phyloP scores from a whole-genome alignment of 2,797 vertebrate species.

The Gallinago nigripennis region DNA sequence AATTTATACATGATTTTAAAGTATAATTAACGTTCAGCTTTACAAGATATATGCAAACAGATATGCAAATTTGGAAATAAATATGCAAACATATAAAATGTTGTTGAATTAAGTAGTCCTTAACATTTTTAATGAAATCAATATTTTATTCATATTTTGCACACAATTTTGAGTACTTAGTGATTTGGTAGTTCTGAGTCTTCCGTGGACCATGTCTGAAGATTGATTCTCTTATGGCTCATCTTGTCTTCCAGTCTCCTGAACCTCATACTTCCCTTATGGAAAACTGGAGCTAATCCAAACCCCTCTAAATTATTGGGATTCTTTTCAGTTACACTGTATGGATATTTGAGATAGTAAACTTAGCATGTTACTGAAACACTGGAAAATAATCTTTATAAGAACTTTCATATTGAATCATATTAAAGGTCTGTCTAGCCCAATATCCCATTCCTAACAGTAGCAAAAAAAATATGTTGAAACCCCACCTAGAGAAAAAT shows the following conservation, averaged over 20 bases:
- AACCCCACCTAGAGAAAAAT: background rate
- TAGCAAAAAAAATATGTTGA: background rate
- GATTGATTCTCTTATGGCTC: background rate
- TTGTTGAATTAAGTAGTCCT: constrained; percentile 85
- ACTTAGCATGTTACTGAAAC: background rate
- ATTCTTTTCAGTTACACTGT: background rate
- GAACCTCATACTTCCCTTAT: background rate
- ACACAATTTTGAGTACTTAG: constrained; percentile 77
- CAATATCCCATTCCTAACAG: background rate
- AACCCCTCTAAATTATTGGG: background rate
- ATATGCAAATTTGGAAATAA: constrained; percentile 85
- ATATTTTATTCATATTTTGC: constrained; percentile 86
- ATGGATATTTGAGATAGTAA: background rate
- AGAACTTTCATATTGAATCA: background rate
- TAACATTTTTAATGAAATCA: constrained; percentile 87
- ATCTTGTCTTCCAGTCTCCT: background rate
- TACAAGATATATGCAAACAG: constrained; percentile 87
- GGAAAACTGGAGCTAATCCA: background rate
- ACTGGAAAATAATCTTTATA: background rate
- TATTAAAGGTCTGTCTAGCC: background rate
- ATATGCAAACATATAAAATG: constrained; percentile 88
- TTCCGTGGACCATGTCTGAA: background rate
- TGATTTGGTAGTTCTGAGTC: constrained; percentile 63
- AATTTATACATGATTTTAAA: constrained; percentile 86
- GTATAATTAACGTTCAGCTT: constrained; percentile 84